phyloP scores from a whole-genome alignment of 2,888 invertebrate species.

The Drosophila rellima region DNA sequence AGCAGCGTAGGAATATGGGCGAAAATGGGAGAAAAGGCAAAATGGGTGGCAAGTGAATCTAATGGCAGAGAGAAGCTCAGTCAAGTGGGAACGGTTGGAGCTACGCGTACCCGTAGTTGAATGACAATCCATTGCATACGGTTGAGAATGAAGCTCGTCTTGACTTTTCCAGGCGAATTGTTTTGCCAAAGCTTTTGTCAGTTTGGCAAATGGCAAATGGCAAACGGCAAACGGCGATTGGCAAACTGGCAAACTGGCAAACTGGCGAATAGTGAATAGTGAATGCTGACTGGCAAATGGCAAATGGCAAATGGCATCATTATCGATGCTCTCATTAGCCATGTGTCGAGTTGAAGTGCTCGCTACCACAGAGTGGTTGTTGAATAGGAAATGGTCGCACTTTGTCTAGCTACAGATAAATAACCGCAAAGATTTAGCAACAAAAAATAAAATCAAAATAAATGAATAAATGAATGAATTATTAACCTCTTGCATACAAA shows the following conservation, averaged over 20 bases:
- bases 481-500: constrained; percentile 48
- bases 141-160: constrained; percentile 61
- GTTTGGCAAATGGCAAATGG: constrained; percentile 38
- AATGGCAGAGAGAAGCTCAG: constrained; percentile 4
- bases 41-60: too few relatives aligned
- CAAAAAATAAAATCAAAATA: constrained; percentile 14
- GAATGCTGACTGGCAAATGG: constrained; percentile 16
- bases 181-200: constrained; percentile 40
- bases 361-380: neutral
- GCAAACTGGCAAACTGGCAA: neutral
- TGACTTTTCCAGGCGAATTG: constrained; percentile 72
- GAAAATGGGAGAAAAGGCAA: too few relatives aligned
- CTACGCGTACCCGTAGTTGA: neutral
- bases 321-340: constrained; percentile 77
- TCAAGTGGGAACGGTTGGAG: constrained; percentile 3
- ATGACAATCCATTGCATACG: constrained; percentile 64
- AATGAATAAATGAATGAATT: constrained; percentile 31
- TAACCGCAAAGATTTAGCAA: constrained; percentile 20
- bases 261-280: constrained; percentile 1
- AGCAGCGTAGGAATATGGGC: neutral
- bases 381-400: constrained; percentile 25
- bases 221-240: constrained; percentile 16
- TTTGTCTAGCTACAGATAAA: constrained; percentile 40
- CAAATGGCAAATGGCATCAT: constrained; percentile 51
- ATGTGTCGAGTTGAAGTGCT: constrained; percentile 39